Evolutionary conservation across 2,113 vertebrate species (phyloP).

Genomic region (Pseudorectes ferrugineus): DNA sequence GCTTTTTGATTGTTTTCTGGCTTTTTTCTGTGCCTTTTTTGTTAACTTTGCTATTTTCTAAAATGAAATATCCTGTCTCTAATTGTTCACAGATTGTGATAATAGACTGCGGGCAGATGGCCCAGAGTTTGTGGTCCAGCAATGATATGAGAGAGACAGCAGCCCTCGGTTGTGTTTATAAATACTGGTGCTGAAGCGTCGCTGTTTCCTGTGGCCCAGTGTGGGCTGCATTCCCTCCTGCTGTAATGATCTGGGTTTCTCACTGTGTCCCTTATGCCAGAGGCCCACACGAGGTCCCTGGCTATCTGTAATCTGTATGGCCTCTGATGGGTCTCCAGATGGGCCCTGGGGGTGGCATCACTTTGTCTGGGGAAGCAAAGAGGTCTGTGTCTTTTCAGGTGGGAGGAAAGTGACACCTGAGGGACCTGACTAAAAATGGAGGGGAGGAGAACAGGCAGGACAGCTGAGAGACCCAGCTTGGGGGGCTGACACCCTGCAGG

Average conservation of each 20-base stretch:
- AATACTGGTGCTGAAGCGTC: not conserved
- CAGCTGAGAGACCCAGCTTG: fast-evolving
- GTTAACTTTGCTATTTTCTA: slow-evolving; percentile 2
- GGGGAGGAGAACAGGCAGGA: not conserved
- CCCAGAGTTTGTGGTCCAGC: slow-evolving; percentile 22
- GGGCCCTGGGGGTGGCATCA: not conserved
- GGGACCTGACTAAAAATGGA: not conserved
- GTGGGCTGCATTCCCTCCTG: not conserved
- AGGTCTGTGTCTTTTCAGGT: not conserved
- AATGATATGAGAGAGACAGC: not conserved
- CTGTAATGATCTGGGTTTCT: not conserved
- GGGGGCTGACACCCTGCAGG: not conserved
- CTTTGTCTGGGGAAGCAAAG: not conserved
- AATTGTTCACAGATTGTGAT: slow-evolving; percentile 37
- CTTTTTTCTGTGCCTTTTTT: not conserved
- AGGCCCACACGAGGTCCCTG: not conserved
- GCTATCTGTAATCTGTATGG: not conserved
- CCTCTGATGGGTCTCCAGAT: not conserved
- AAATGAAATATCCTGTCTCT: slow-evolving; percentile 2
- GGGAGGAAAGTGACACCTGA: not conserved
- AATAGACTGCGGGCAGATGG: slow-evolving; percentile 29
- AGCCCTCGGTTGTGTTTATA: not conserved
- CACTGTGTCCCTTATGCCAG: not conserved
- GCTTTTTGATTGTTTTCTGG: not conserved
- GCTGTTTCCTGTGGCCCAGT: not conserved